These are phyloP conservation scores for Planiliza haematocheilus DNA, from an alignment of 2,113 vertebrate genomes.

Conservation along the genomic window DNA sequence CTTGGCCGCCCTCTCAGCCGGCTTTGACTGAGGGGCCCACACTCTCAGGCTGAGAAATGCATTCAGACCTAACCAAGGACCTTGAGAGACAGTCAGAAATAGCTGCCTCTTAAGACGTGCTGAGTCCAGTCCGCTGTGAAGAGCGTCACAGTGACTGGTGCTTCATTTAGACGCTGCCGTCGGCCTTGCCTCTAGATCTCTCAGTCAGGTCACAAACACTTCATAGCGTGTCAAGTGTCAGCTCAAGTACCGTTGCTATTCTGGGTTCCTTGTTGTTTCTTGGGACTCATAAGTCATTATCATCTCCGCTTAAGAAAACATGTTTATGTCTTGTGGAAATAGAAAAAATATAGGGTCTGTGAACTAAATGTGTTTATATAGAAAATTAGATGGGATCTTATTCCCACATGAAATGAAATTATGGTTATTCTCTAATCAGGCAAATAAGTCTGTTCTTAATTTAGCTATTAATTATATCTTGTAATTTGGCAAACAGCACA, in stretches of 20 bases:
- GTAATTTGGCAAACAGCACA: slow-evolving; percentile 64
- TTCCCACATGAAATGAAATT: slow-evolving; percentile 49
- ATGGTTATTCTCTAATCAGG: slow-evolving; percentile 54
- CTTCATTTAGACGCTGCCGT: slow-evolving; percentile 58
- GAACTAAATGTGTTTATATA: slow-evolving; percentile 40
- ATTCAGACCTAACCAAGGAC: slow-evolving; percentile 41
- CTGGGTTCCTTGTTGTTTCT: slow-evolving; percentile 26
- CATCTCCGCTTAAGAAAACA: slow-evolving; percentile 24
- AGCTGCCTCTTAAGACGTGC: slow-evolving; percentile 56
- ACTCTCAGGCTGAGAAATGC: slow-evolving; percentile 33
- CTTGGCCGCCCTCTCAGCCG: slow-evolving; percentile 37
- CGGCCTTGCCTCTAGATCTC: slow-evolving; percentile 41
- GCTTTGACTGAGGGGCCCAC: slow-evolving; percentile 33
- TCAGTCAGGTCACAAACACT: slow-evolving; percentile 64
- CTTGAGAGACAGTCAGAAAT: slow-evolving; percentile 60
- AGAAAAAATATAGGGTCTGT: background rate
- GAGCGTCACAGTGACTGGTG: slow-evolving; percentile 46
- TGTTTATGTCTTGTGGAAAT: background rate
- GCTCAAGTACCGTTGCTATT: slow-evolving; percentile 48
- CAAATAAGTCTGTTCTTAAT: slow-evolving; percentile 70
- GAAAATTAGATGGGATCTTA: slow-evolving; percentile 41
- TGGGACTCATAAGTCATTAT: slow-evolving; percentile 46
- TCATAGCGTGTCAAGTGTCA: slow-evolving; percentile 56
- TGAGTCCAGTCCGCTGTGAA: slow-evolving; percentile 37
- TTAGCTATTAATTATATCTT: slow-evolving; percentile 74